Evolutionary conservation across 2,888 invertebrate species (phyloP).

Genomic region (Ophioninae sp.): DNA sequence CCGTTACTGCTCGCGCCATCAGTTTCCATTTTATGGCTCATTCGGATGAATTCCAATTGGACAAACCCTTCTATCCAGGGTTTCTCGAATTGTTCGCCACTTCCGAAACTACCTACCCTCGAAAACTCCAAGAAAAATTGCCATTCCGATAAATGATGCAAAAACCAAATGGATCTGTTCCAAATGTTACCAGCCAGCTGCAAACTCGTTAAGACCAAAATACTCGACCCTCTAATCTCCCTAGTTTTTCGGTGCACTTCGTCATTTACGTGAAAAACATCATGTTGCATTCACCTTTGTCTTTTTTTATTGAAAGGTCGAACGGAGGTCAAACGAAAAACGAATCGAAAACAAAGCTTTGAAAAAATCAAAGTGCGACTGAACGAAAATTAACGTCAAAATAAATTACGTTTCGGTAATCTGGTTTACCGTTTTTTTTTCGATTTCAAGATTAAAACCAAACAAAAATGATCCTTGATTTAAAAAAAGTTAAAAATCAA

Average conservation of each 20-base stretch:
- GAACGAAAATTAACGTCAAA: too few relatives aligned
- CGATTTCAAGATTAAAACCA: too few relatives aligned
- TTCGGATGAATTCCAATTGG: slow-evolving; percentile 16
- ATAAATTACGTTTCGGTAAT: too few relatives aligned
- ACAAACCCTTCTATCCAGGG: neutral
- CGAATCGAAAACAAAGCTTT: too few relatives aligned
- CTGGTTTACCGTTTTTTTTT: too few relatives aligned
- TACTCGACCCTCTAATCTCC: neutral
- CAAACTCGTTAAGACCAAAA: neutral
- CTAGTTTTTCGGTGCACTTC: neutral
- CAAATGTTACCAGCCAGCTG: neutral
- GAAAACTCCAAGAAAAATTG: neutral
- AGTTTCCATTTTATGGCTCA: neutral
- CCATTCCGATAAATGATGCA: neutral
- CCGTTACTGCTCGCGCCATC: neutral
- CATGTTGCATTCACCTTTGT: too few relatives aligned
- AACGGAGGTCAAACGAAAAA: too few relatives aligned
- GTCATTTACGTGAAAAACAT: neutral
- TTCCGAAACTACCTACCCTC: neutral
- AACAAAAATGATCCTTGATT: too few relatives aligned
- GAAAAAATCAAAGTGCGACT: too few relatives aligned
- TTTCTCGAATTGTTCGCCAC: slow-evolving; percentile 6
- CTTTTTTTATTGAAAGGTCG: too few relatives aligned
- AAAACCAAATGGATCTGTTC: neutral
- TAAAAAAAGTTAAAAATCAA: too few relatives aligned